Base-by-base conservation (phyloP, 2,797 vertebrate genomes). In the Sparus aurata region DNA sequence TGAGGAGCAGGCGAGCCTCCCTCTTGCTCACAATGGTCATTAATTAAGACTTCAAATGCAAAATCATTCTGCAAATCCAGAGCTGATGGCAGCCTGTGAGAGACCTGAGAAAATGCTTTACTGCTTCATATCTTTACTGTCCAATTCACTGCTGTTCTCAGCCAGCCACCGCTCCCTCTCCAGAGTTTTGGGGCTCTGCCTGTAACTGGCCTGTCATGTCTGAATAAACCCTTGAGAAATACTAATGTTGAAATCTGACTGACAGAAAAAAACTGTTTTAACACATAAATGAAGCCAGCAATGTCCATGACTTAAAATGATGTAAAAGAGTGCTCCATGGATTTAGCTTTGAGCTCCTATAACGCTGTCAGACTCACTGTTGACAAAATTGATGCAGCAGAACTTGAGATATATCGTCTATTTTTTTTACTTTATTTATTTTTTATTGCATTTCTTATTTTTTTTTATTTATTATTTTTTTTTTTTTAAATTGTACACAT, bases 41-140 rank as follows among this genome's bases (percentile, higher is more conserved):
- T 70, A 78, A 78, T 83, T 65, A 76, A 46, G 16, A 22, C 10
- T 55, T 75, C 38, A 45, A 49, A 30, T 46, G 53, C 5, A 75
- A 80, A 64, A 58, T 34, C 61, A 20, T 17, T 60, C 73, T 54
- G 34, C 20, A 66, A 77, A 73, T 78, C 60, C 47, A 59, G 59
- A 43, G 68, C 10, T 43, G 68, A 66, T 46, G 18, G 58, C 55
- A 49, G 62, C 77, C 54, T 20, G 55, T 34, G 57, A 75, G 38
- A 65, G 47, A 77, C 73, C 23, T 0, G 27, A 58, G 60, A 46
- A 38, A 38, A 64, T 45, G 61, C 25, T 22, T 38, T 2, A 60
- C n/a, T 20, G n/a, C 60, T 58, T 76, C 52, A 43, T 59, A 55
- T 75, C 17, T 23, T 73, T 63, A 54, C 18, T 69, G 7, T 55